Evolutionary conservation across 1,140 invertebrate species (phyloP).

Genomic region (Platorchestia sp.): DNA sequence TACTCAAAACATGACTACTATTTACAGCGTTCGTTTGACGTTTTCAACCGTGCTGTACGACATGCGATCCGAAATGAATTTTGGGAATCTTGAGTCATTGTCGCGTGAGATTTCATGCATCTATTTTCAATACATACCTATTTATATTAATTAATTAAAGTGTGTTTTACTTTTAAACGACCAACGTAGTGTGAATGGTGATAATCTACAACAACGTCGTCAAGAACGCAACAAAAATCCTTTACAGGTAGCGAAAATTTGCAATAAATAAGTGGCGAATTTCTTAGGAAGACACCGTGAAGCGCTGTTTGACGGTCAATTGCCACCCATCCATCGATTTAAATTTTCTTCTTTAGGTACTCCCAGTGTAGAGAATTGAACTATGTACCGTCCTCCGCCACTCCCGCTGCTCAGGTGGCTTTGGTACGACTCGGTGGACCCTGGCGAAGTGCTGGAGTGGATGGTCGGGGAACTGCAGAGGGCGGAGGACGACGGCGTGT

Average conservation of each 20-base stretch:
- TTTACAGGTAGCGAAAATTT: neutral
- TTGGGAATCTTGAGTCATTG: no score
- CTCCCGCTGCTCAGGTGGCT: conserved; percentile 81
- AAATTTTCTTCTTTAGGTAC: neutral
- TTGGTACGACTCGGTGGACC: conserved; percentile 95
- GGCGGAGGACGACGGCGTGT: conserved; percentile 82
- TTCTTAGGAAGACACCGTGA: neutral
- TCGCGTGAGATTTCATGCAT: no score
- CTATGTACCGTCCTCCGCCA: neutral
- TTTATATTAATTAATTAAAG: no score
- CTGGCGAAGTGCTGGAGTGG: conserved; percentile 94
- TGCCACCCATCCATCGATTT: neutral
- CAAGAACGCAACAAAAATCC: neutral
- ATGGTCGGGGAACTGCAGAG: conserved; percentile 93
- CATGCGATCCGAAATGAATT: no score
- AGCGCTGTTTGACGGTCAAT: neutral
- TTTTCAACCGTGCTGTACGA: neutral
- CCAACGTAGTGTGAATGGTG: neutral
- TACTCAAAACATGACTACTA: neutral
- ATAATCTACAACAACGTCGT: neutral
- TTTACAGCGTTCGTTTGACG: neutral
- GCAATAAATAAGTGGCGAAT: neutral
- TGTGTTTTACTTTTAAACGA: no score
- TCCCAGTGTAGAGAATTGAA: neutral
- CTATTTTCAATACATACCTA: no score